These are phyloP conservation scores for Drosophila pachea DNA, from an alignment of 1,140 invertebrate genomes.

Conservation along the genomic window DNA sequence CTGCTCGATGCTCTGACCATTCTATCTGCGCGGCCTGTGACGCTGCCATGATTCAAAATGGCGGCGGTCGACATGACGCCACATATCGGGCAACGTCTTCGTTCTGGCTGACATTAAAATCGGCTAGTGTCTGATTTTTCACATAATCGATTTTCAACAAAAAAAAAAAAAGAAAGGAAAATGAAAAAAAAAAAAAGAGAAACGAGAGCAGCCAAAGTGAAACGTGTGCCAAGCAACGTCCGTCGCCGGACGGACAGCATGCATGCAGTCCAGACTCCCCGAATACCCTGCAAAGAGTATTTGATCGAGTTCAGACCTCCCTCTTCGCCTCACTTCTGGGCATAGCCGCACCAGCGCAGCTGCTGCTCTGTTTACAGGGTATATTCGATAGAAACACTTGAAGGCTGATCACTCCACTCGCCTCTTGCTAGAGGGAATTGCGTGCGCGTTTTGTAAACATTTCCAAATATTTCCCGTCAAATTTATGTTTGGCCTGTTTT, in stretches of 20 bases:
- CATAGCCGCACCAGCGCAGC: no score
- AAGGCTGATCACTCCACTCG: conserved; percentile 24
- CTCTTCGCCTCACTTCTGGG: no score
- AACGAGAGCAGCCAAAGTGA: neutral
- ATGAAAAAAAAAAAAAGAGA: conserved; percentile 6
- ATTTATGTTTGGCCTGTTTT: conserved; percentile 22
- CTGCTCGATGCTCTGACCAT: conserved; percentile 1
- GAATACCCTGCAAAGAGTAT: neutral
- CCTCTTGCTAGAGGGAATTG: conserved; percentile 13
- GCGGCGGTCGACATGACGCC: conserved; percentile 55
- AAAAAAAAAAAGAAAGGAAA: neutral
- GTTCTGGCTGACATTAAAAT: conserved; percentile 28
- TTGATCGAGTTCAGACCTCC: no score
- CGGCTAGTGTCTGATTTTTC: conserved; percentile 31
- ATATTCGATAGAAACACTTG: conserved; percentile 3
- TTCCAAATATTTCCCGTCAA: conserved; percentile 27
- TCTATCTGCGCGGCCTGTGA: conserved; percentile 33
- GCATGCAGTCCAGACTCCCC: neutral
- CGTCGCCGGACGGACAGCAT: neutral
- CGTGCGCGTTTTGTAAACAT: conserved; percentile 28
- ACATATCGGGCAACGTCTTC: conserved; percentile 31
- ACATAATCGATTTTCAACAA: conserved; percentile 49
- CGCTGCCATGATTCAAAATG: conserved; percentile 44
- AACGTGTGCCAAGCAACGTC: conserved; percentile 43
- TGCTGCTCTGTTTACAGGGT: conserved; percentile 2